These are phyloP conservation scores for Megaleporinus macrocephalus DNA, from an alignment of 2,113 vertebrate species.

Conservation along the genomic window DNA sequence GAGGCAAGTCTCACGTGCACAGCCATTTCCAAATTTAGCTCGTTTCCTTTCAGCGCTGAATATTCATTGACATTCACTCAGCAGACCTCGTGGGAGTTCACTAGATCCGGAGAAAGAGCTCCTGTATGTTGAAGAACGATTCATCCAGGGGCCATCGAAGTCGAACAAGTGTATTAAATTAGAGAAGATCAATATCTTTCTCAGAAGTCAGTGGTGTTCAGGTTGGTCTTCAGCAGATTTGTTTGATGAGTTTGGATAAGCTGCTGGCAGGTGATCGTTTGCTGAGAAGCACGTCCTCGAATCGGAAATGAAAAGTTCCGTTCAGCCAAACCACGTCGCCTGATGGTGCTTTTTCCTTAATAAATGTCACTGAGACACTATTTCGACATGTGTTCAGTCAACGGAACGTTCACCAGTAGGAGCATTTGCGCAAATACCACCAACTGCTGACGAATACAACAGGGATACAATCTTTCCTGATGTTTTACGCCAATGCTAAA, in stretches of 20 bases:
- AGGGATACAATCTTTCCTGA: not conserved
- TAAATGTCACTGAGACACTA: not conserved
- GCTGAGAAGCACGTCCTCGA: not conserved
- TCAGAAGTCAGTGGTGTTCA: not conserved
- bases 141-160: not conserved
- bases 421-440: not conserved
- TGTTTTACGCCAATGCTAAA: too few species aligned
- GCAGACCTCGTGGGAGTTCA: not conserved
- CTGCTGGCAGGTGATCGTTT: not conserved
- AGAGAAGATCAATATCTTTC: not conserved
- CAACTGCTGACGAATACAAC: not conserved
- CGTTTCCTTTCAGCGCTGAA: not conserved
- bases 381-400: not conserved
- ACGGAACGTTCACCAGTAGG: not conserved
- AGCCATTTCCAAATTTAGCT: slow-evolving; percentile 6
- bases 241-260: not conserved
- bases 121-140: not conserved
- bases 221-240: not conserved
- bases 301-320: not conserved
- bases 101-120: not conserved
- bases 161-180: not conserved
- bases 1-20: not conserved
- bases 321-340: not conserved
- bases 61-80: not conserved
- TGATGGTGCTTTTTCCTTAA: not conserved